Base-by-base conservation (phyloP, 1,140 invertebrate species). In the Procambarus virginalis region DNA sequence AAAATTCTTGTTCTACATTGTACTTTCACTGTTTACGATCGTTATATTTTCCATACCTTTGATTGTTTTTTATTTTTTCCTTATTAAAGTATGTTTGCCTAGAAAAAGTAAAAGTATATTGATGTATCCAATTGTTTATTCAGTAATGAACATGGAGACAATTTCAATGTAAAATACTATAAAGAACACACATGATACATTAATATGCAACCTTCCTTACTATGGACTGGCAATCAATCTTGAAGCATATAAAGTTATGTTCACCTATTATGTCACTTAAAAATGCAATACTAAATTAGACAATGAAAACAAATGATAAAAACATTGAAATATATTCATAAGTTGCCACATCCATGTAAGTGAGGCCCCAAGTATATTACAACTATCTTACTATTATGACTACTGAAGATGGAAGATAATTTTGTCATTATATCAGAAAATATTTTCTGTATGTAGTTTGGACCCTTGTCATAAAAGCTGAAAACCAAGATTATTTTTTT, bases 371-470 rank as follows among this genome's bases (percentile, higher is more conserved):
- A 34, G 68, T 34, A 34, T 34, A 73, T 34, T 22, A 55, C 12
- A 55, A 73, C 68, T 73, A 73, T 2, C 14, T 73, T 73, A 73
- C n/a, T 34, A 34, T 34, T 34, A 34, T 68, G 3, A 14, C 68
- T 34, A 73, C 68, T 73, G 2, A 34, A 73, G 68, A 34, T 73
- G 68, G 68, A 73, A 73, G 68, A 73, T 22, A 73, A 34, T 34
- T 10, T 73, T 22, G 34, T 73, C 22, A 73, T 5, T 73, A 22
- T 80, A 80, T 80, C 49, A 55, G 49, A 80, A 80, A 80, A 80
- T 80, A 78, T 78, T 48, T 34, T 34, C 34, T 34, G 34, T 78
- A 48, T 78, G 46, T 78, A 55, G 78, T 80, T 80, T 80, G 78
- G 78, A 80, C 78, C 78, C 78, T 80, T 80, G 78, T 55, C 68